phyloP scores from a whole-genome alignment of 2,888 invertebrate species.

The Trissolcus brochymenae region DNA sequence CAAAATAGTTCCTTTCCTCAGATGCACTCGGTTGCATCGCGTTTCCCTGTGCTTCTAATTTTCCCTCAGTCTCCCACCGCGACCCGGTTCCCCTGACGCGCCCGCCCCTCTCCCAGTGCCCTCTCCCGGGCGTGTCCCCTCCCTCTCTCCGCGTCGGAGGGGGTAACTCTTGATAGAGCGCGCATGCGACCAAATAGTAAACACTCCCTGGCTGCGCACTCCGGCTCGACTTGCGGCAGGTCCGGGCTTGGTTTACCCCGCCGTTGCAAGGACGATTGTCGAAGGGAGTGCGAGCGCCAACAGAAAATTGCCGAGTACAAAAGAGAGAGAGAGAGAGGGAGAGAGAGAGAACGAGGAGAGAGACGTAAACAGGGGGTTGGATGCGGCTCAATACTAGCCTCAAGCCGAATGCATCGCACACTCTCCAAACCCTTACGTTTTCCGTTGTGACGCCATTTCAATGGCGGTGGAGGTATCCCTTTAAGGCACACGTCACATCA shows the following conservation, averaged over 20 bases:
- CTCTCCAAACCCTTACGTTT: slow-evolving; percentile 45
- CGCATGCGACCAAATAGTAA: slow-evolving; percentile 73
- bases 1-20: slow-evolving; percentile 61
- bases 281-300: slow-evolving; percentile 38
- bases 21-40: slow-evolving; percentile 64
- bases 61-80: slow-evolving; percentile 47
- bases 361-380: slow-evolving; percentile 48
- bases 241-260: slow-evolving; percentile 66
- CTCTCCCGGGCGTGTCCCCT: slow-evolving; percentile 44
- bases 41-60: slow-evolving; percentile 49
- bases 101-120: slow-evolving; percentile 54
- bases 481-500: slow-evolving; percentile 30
- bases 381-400: slow-evolving; percentile 70
- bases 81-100: slow-evolving; percentile 37
- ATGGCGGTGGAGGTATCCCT: slow-evolving; percentile 46
- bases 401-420: slow-evolving; percentile 73
- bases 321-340: slow-evolving; percentile 38
- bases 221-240: slow-evolving; percentile 72
- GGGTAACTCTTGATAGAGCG: slow-evolving; percentile 56
- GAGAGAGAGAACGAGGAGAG: slow-evolving; percentile 34
- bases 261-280: slow-evolving; percentile 46
- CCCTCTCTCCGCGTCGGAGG: slow-evolving; percentile 58
- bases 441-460: slow-evolving; percentile 60
- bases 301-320: slow-evolving; percentile 45
- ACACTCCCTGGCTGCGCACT: slow-evolving; percentile 74